Conservation (phyloP, 2,113 vertebrate species). For the Cettia cetti region DNA sequence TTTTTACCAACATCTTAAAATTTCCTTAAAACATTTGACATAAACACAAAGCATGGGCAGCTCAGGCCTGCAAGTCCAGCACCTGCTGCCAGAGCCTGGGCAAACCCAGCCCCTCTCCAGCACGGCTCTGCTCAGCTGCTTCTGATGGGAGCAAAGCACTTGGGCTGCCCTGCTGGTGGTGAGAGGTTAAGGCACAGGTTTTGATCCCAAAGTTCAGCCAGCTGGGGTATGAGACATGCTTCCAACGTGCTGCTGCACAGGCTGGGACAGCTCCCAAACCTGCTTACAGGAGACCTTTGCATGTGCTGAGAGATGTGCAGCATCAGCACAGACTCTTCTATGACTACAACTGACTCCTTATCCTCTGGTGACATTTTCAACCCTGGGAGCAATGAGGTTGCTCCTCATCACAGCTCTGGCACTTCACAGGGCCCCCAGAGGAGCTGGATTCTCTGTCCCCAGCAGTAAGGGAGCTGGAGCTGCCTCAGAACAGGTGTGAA, state of each 20-base stretch:
- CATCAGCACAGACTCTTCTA: not conserved
- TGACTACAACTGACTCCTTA: not conserved
- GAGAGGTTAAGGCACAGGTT: slow-evolving; percentile 59
- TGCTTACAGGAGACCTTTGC: no score
- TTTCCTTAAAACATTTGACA: not conserved
- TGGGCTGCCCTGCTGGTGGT: not conserved
- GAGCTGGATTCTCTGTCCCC: not conserved
- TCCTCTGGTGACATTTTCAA: not conserved
- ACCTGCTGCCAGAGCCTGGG: not conserved
- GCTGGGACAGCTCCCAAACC: not conserved
- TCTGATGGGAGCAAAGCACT: not conserved
- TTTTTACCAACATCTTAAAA: not conserved
- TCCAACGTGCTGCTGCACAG: not conserved
- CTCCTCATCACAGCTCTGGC: not conserved
- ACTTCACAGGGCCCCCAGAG: not conserved
- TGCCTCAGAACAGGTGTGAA: not conserved
- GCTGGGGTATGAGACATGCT: accelerated
- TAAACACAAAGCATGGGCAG: not conserved
- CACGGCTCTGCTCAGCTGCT: not conserved
- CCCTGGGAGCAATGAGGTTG: not conserved
- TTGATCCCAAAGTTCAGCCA: not conserved
- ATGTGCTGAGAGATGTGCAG: not conserved
- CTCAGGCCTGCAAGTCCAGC: not conserved
- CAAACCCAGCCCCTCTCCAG: not conserved
- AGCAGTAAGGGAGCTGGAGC: not conserved